phyloP scores from a whole-genome alignment of 1,140 invertebrate species.

The Aphelenchoides avenae region DNA sequence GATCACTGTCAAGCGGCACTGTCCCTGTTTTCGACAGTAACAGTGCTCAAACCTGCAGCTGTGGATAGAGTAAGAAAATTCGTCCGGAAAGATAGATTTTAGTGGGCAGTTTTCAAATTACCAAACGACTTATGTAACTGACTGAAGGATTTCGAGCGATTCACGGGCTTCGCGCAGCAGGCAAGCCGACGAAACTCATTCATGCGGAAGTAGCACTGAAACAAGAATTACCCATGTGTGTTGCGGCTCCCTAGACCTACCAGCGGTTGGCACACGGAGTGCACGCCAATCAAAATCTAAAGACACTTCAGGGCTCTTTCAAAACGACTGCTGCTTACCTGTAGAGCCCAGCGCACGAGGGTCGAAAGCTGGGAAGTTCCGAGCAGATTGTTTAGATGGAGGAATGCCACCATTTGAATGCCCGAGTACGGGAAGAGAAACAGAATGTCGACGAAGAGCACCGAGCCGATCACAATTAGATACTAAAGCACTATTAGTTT shows the following conservation, averaged over 20 bases:
- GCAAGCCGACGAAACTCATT: constrained; percentile 57
- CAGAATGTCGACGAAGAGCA: constrained; percentile 57
- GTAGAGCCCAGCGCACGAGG: constrained; percentile 55
- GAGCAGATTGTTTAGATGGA: constrained; percentile 55
- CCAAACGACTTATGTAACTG: constrained; percentile 40
- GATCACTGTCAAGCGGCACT: not conserved
- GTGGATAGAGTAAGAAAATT: not conserved
- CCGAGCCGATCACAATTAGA: constrained; percentile 56
- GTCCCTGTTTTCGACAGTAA: constrained; percentile 5
- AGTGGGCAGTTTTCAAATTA: constrained; percentile 7
- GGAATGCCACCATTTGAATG: constrained; percentile 55
- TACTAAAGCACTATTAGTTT: too few species aligned
- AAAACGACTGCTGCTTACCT: constrained; percentile 25
- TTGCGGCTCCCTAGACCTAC: constrained; percentile 46
- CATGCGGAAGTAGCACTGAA: constrained; percentile 52
- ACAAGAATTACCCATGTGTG: not conserved
- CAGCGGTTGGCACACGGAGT: constrained; percentile 58
- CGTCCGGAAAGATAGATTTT: not conserved
- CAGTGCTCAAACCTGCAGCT: not conserved
- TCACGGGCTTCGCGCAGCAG: constrained; percentile 40
- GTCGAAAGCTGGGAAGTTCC: constrained; percentile 43
- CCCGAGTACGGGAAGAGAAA: constrained; percentile 58
- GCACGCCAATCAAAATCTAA: constrained; percentile 56
- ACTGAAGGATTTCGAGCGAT: constrained; percentile 45
- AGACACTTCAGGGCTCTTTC: constrained; percentile 3